phyloP scores from a whole-genome alignment of 2,113 vertebrate genomes.

The Girardinichthys multiradiatus region DNA sequence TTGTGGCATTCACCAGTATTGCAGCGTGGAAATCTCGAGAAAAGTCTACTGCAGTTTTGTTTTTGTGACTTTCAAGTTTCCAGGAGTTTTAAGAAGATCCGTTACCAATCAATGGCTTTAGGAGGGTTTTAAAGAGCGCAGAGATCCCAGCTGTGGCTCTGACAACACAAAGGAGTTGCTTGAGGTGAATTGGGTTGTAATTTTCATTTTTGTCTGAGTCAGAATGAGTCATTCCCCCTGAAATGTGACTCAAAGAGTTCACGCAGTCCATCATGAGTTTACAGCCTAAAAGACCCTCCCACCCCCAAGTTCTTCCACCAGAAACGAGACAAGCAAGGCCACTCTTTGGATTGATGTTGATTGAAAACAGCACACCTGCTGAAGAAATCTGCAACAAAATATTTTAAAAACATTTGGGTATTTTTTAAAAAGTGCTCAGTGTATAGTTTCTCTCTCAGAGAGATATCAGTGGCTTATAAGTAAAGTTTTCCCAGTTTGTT shows the following conservation, averaged over 20 bases:
- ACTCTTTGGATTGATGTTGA: conserved; percentile 80
- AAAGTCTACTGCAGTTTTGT: conserved; percentile 28
- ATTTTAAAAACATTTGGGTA: conserved; percentile 25
- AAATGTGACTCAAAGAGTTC: conserved; percentile 48
- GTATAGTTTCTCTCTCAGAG: conserved; percentile 69
- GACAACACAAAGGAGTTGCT: conserved; percentile 8
- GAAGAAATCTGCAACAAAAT: conserved; percentile 47
- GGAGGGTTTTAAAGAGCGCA: conserved; percentile 46
- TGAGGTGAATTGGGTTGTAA: too few relatives aligned
- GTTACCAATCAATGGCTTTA: conserved; percentile 43
- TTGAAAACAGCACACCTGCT: conserved; percentile 58
- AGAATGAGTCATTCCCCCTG: conserved; percentile 46
- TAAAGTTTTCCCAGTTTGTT: conserved; percentile 31
- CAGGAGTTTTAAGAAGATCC: conserved; percentile 63
- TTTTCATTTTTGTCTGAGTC: conserved; percentile 36
- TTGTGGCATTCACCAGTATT: conserved; percentile 58
- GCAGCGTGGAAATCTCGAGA: conserved; percentile 56
- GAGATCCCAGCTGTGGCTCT: conserved; percentile 26
- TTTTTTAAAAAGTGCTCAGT: conserved; percentile 70
- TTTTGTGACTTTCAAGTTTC: conserved; percentile 70
- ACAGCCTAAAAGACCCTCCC: conserved; percentile 1
- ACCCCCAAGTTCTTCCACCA: conserved; percentile 8
- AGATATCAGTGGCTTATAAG: conserved; percentile 48
- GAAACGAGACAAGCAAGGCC: conserved; percentile 48
- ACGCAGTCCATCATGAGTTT: conserved; percentile 38